Conservation (phyloP, 2,113 vertebrate genomes). For the Otus sunia region DNA sequence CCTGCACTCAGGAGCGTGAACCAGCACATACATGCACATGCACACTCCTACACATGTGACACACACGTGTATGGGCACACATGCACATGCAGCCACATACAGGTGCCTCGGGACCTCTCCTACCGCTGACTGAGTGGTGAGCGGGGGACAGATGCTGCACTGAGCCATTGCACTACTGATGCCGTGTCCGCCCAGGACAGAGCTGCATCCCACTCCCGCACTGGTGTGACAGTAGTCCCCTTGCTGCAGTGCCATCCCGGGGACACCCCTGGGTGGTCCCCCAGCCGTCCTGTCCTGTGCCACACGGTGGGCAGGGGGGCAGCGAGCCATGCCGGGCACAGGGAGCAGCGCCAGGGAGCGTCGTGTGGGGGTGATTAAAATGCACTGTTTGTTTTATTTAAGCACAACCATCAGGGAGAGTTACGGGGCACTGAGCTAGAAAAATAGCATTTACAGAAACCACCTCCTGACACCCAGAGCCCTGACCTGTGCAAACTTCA, state of each 20-base stretch:
- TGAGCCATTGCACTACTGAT: rapidly evolving
- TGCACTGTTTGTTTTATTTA: constrained; percentile 68
- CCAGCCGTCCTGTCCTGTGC: background rate
- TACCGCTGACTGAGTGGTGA: rapidly evolving
- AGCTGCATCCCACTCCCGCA: rapidly evolving
- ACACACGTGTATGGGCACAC: rapidly evolving
- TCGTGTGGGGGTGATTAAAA: constrained; percentile 65
- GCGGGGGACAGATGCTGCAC: background rate
- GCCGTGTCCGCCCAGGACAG: background rate
- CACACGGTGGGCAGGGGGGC: rapidly evolving
- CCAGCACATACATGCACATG: too few species aligned
- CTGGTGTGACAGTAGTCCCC: background rate
- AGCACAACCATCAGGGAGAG: constrained; percentile 60
- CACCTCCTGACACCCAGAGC: constrained; percentile 47
- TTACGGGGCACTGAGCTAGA: constrained; percentile 81
- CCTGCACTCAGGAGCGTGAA: background rate
- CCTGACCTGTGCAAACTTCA: constrained; percentile 72
- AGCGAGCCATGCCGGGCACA: rapidly evolving
- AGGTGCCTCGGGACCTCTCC: background rate
- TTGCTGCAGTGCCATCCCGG: rapidly evolving
- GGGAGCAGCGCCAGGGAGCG: background rate
- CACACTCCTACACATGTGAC: background rate
- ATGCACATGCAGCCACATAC: rapidly evolving
- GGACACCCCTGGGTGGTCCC: background rate
- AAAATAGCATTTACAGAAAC: constrained; percentile 82